phyloP scores from a whole-genome alignment of 2,113 vertebrate species.

The Crotalus helleri region DNA sequence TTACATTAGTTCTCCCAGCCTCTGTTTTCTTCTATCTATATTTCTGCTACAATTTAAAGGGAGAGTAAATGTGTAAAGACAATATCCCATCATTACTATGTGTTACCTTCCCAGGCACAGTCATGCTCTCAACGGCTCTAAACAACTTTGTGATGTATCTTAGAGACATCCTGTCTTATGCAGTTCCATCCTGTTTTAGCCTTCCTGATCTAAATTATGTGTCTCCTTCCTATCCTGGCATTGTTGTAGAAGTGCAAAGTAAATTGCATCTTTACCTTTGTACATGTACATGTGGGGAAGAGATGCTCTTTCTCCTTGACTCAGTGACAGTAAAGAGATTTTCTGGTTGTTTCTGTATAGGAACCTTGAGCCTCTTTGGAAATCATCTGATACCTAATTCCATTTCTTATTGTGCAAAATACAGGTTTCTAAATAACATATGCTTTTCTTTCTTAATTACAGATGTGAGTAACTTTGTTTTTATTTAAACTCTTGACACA shows the following conservation, averaged over 20 bases:
- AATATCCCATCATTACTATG: not conserved
- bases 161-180: not conserved
- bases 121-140: not conserved
- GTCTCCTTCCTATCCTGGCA: not conserved
- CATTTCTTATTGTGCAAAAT: not conserved
- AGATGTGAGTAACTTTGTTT: not conserved
- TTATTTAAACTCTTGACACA: conserved; percentile 24
- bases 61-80: not conserved
- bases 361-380: not conserved
- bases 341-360: not conserved
- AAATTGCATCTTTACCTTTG: not conserved
- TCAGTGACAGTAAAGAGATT: not conserved
- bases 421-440: not conserved
- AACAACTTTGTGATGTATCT: not conserved
- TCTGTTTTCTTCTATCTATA: not conserved
- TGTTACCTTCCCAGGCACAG: not conserved
- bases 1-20: not conserved
- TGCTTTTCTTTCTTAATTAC: conserved; percentile 1
- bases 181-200: not conserved
- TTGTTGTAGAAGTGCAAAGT: not conserved
- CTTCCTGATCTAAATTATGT: not conserved
- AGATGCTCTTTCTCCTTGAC: conserved; percentile 11
- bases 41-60: not conserved
- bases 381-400: conserved; percentile 24
- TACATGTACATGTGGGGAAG: not conserved